Conservation (phyloP, 2,797 vertebrate species). For the Chaunax sp. region DNA sequence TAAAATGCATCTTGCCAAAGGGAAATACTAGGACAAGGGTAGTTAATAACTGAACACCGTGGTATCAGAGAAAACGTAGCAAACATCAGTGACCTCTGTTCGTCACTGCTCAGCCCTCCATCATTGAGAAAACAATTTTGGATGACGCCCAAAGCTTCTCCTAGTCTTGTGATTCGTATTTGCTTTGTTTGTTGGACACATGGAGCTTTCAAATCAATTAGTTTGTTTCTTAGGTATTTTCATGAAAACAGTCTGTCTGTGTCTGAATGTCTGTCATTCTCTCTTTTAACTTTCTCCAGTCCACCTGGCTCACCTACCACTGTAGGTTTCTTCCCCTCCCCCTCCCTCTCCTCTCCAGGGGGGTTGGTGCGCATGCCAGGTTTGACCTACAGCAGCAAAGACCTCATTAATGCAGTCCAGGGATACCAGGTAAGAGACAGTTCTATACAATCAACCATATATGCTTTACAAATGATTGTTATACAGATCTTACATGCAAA, state of each 20-base stretch:
- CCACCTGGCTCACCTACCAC: conserved; percentile 96
- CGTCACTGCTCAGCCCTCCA: conserved; percentile 24
- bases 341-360: conserved; percentile 79
- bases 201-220: neutral
- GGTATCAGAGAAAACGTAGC: conserved; percentile 67
- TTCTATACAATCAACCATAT: neutral
- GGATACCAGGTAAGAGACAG: conserved; percentile 90
- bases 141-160: conserved; percentile 31
- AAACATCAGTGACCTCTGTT: conserved; percentile 68
- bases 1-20: conserved; percentile 49
- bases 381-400: conserved; percentile 92
- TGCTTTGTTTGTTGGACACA: conserved; percentile 21
- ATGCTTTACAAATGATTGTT: neutral
- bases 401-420: conserved; percentile 93
- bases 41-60: conserved; percentile 80
- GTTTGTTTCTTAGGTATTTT: conserved; percentile 2
- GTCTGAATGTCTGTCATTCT: too few species aligned
- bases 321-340: conserved; percentile 90
- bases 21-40: conserved; percentile 69
- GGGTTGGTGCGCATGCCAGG: conserved; percentile 92
- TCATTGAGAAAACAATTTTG: conserved; percentile 32
- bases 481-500: neutral
- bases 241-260: conserved; percentile 9
- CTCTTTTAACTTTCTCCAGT: conserved; percentile 71
- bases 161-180: neutral